Evolutionary conservation across 2,888 invertebrate species (phyloP), one percentile per base, ranked within the genome.

Genomic region (Trisateles emortualis): DNA sequence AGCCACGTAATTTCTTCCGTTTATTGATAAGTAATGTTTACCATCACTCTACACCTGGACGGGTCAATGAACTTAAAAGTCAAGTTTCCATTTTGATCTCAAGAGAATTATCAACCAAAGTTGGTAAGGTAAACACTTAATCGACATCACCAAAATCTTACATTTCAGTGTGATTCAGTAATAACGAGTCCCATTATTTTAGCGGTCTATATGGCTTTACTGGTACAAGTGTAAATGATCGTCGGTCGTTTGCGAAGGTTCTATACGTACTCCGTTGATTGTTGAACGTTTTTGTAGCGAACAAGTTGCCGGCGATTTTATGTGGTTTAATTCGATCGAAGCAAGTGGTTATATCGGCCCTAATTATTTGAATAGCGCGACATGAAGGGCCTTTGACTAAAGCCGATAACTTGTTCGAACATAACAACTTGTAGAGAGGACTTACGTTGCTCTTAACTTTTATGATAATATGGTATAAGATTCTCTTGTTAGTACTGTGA

Each of bases 331-430:
- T 90, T 87, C 84, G 84, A 84, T 81, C 75, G 78, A 70, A 74
- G 77, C 80, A 79, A 78, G 80, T 83, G 83, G 85, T 81, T 78
- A 82, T 82, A 87, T 86, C 80, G 86, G 74, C 76, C 83, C 89
- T 90, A 89, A 91, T 91, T 91, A 90, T 90, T 91, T 88, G 90
- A 89, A 88, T 87, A 88, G 86, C 85, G 82, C 87, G 84, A 85
- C 86, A 85, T 78, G 80, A 79, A 74, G 56, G 76, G 74, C 78
- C 89, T 90, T 90, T 91, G 90, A 88, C 72, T 76, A 65, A 76
- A 78, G 89, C 90, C 90, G 90, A 83, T 87, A 77, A 72, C 72
- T 68, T 64, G 74, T 68, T 60, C 35, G 67, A 68, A 71, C 74
- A 69, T 53, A 49, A 59, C 72, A 76, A 69, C 49, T 50, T 29